Conservation (phyloP, 2,888 invertebrate species). For the Idaea straminata region DNA sequence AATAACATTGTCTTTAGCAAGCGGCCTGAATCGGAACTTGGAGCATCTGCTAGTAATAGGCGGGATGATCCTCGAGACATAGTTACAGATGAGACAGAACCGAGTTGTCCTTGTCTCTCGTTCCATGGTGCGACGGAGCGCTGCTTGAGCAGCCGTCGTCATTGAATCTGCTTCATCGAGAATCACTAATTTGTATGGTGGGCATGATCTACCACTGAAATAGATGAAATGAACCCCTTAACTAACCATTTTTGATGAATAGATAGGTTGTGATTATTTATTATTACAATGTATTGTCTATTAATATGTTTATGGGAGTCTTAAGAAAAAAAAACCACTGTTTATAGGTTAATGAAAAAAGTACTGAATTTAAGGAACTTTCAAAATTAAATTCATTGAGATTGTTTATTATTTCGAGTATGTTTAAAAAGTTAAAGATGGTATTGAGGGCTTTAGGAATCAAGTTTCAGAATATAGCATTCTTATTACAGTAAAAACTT, state of each 20-base stretch:
- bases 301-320: too few relatives aligned
- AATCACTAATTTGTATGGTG: constrained; percentile 97
- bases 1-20: constrained; percentile 85
- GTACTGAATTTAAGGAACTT: background rate
- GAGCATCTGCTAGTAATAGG: constrained; percentile 98
- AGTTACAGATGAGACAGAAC: constrained; percentile 99
- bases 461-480: background rate
- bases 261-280: background rate
- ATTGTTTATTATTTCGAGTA: background rate
- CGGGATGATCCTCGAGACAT: constrained; percentile 98
- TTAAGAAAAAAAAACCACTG: too few relatives aligned
- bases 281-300: background rate
- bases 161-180: constrained; percentile 99
- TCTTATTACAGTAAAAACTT: constrained; percentile 45
- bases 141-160: constrained; percentile 98
- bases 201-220: constrained; percentile 90
- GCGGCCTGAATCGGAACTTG: constrained; percentile 97
- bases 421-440: background rate
- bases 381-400: background rate
- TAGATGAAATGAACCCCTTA: background rate
- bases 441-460: too few relatives aligned
- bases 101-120: constrained; percentile 95
- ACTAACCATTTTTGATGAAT: background rate
- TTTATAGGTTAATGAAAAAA: background rate
- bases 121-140: constrained; percentile 98